These are phyloP conservation scores for Macrochelys suwanniensis DNA, from an alignment of 2,797 vertebrate species.

Conservation along the genomic window DNA sequence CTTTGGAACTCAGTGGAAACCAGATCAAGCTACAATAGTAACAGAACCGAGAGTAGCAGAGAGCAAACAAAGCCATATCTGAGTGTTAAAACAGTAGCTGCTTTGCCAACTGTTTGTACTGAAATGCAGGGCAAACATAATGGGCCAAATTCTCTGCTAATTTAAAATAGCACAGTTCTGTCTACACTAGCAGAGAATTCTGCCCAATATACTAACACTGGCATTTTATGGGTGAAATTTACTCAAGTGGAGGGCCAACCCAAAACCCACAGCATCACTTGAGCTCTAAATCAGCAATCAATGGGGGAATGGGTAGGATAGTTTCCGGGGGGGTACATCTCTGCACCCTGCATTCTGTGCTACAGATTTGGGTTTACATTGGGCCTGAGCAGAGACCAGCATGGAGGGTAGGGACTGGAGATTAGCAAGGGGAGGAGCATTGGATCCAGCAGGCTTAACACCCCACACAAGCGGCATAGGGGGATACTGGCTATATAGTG, in stretches of 20 bases:
- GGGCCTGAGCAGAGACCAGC: neutral
- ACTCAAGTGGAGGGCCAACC: neutral
- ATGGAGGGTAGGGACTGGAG: accelerated
- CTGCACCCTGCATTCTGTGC: neutral
- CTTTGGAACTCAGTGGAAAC: neutral
- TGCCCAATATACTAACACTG: neutral
- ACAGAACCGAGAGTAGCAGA: neutral
- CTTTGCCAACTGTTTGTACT: neutral
- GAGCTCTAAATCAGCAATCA: neutral
- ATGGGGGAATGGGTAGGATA: neutral
- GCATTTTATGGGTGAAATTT: neutral
- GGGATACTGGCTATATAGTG: neutral
- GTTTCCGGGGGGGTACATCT: neutral
- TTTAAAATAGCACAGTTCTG: neutral
- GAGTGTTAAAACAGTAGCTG: neutral
- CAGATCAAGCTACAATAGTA: neutral
- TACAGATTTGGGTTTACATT: neutral
- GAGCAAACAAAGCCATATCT: neutral
- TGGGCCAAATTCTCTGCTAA: neutral
- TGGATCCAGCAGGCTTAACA: neutral
- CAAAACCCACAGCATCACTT: neutral
- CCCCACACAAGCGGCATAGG: neutral
- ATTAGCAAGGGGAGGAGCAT: neutral
- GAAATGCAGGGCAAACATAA: neutral
- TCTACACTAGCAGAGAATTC: neutral